phyloP scores from a whole-genome alignment of 2,797 vertebrate species.

The Melanotaenia maccullochi region DNA sequence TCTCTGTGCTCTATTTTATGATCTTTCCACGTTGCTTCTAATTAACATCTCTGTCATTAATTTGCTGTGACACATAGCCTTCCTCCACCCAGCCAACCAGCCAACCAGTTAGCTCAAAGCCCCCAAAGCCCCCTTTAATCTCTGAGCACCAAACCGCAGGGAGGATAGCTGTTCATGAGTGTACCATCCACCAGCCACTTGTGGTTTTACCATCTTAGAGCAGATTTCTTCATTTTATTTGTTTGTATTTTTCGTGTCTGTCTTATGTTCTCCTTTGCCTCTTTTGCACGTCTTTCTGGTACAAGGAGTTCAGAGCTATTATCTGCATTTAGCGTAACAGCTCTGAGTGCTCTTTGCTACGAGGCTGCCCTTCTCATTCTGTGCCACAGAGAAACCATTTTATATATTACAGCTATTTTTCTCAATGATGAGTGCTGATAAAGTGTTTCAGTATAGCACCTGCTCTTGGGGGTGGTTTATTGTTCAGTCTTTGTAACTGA shows the following conservation, averaged over 20 bases:
- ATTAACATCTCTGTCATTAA: constrained; percentile 82
- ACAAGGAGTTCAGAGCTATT: constrained; percentile 24
- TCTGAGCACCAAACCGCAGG: constrained; percentile 39
- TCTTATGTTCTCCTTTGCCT: constrained; percentile 5
- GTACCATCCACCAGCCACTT: constrained; percentile 22
- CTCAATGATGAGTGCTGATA: constrained; percentile 53
- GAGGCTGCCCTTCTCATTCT: constrained; percentile 30
- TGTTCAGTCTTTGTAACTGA: constrained; percentile 42
- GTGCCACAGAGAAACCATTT: constrained; percentile 38
- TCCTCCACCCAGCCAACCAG: constrained; percentile 42
- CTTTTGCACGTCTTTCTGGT: constrained; percentile 5
- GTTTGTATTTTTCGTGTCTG: constrained; percentile 15
- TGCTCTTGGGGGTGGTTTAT: constrained; percentile 31
- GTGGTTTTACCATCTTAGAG: constrained; percentile 24
- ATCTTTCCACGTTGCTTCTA: constrained; percentile 78
- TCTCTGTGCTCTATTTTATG: constrained; percentile 69
- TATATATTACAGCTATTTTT: constrained; percentile 55
- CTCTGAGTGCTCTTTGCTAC: constrained; percentile 46
- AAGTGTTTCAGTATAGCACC: constrained; percentile 45
- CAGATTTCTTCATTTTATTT: constrained; percentile 10
- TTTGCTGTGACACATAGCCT: constrained; percentile 75
- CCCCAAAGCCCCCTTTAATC: constrained; percentile 49
- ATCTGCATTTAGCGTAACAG: constrained; percentile 24
- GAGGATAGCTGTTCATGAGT: constrained; percentile 16
- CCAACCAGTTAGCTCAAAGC: constrained; percentile 55